A percentile compares a stretch with the other conserved stretches of the same genome.
phyloP scores from a whole-genome alignment of 2,888 invertebrate genomes.

The Agrotis clavis region DNA sequence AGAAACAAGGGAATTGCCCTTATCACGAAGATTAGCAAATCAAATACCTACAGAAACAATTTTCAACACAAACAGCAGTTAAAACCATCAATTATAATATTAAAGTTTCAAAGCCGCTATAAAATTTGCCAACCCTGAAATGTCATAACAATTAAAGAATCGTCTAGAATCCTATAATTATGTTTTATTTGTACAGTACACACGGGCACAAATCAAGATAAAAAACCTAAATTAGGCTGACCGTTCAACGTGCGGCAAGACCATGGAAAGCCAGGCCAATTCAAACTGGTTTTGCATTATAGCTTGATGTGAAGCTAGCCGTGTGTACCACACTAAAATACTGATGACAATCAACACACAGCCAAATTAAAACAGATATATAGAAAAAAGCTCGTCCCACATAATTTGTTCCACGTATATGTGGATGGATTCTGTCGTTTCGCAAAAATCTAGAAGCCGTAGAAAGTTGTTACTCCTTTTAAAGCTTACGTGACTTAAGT shows the following conservation, averaged over 20 bases:
- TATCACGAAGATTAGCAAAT: conserved; percentile 22
- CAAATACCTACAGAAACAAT: not conserved
- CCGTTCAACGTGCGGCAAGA: too few relatives aligned
- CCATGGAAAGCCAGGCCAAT: too few relatives aligned
- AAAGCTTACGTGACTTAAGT: conserved; percentile 58
- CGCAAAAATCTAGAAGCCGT: conserved; percentile 60
- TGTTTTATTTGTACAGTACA: too few relatives aligned
- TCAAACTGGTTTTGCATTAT: too few relatives aligned
- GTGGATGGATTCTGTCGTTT: conserved; percentile 46
- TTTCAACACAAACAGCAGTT: not conserved
- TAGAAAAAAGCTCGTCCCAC: conserved; percentile 22
- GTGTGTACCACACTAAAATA: conserved; percentile 24
- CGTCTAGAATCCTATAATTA: conserved; percentile 26
- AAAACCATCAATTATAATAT: conserved; percentile 1
- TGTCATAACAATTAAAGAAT: conserved; percentile 43
- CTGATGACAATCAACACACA: conserved; percentile 7
- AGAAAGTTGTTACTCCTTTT: conserved; percentile 67
- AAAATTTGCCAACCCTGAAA: conserved; percentile 10
- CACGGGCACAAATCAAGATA: too few relatives aligned
- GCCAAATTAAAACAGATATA: conserved; percentile 6
- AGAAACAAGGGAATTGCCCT: conserved; percentile 16
- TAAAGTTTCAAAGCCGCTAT: conserved; percentile 2
- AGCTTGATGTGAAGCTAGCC: too few relatives aligned
- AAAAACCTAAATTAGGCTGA: too few relatives aligned
- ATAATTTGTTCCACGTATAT: conserved; percentile 23